Base-by-base conservation (phyloP, 1,140 invertebrate genomes). In the Drosophila malerkotliana region DNA sequence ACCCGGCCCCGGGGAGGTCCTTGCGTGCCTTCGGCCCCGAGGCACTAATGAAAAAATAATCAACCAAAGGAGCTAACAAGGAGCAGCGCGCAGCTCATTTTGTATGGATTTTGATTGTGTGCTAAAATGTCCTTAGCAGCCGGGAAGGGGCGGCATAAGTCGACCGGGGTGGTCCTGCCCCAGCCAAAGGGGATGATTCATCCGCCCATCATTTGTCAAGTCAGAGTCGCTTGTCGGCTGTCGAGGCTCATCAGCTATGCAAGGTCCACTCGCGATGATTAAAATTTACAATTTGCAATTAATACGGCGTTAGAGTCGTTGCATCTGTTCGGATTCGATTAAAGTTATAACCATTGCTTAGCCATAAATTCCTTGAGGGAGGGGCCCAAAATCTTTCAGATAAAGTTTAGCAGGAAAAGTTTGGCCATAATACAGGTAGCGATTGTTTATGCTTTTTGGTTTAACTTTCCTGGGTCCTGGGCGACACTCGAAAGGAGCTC, bases 31-130 rank as follows among this genome's bases (percentile, higher is more conserved):
- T 41, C 44, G 10, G 7, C 37, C 34, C 15, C 52, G 55, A 49
- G 72, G 57, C 64, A 66, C 83, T 87, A 87, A 87, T 88, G 83
- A 87, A 87, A 82, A 88, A 79, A 82, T 87, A 87, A 87, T 87
- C 83, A 88, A 71, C 52, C 26, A n/a, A 69, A 55, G 62, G 63
- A 67, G 66, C 62, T 67, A 55, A 67, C 48, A 39, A 68, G 63
- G 32, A 69, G 67, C 32, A 37, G 59, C 45, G 47, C 45, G 75
- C 78, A 77, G 67, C 79, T 79, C 79, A 88, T 87, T 87, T 87
- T 49, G 61, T 87, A 82, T 87, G 78, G 77, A 87, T 87, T 87
- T 85, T 87, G 78, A 78, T 87, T 85, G 82, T 82, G 82, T 82
- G 64, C 66, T 66, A 82, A 85, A 77, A 68, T 71, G 59, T 44